Conservation (phyloP, 2,113 vertebrate genomes). For the Jacana jacana region DNA sequence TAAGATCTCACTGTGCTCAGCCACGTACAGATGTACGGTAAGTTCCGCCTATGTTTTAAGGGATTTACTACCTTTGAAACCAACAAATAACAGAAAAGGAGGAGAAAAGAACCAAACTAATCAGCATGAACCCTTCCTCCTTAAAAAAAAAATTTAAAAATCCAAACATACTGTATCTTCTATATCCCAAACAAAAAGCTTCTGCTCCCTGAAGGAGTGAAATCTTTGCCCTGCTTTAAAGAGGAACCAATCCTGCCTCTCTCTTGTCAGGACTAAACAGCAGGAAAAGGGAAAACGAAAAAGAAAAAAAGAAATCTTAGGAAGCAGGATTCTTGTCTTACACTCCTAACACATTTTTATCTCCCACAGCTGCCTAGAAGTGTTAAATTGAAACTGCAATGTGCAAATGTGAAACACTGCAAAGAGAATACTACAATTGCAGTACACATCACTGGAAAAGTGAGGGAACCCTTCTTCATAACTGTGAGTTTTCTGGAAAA, state of each 20-base stretch:
- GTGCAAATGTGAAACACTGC: neutral
- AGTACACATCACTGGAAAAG: neutral
- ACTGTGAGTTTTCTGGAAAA: neutral
- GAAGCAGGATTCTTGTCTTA: neutral
- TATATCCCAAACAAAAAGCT: neutral
- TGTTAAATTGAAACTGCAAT: neutral
- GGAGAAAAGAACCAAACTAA: neutral
- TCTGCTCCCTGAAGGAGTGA: neutral
- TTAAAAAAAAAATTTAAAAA: neutral
- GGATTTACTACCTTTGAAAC: neutral
- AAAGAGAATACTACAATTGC: neutral
- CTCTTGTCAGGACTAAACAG: neutral
- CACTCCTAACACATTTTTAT: neutral
- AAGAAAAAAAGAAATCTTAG: neutral
- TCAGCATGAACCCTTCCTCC: neutral
- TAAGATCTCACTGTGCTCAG: neutral
- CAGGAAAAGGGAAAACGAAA: neutral
- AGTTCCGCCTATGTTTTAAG: neutral
- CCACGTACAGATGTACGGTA: neutral
- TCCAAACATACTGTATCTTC: neutral
- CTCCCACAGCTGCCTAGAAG: neutral
- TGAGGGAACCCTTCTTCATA: neutral
- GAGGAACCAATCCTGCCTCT: neutral
- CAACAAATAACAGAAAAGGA: neutral
- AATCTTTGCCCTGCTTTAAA: neutral